phyloP scores from a whole-genome alignment of 2,797 vertebrate species.

The Sebastes diaconus region DNA sequence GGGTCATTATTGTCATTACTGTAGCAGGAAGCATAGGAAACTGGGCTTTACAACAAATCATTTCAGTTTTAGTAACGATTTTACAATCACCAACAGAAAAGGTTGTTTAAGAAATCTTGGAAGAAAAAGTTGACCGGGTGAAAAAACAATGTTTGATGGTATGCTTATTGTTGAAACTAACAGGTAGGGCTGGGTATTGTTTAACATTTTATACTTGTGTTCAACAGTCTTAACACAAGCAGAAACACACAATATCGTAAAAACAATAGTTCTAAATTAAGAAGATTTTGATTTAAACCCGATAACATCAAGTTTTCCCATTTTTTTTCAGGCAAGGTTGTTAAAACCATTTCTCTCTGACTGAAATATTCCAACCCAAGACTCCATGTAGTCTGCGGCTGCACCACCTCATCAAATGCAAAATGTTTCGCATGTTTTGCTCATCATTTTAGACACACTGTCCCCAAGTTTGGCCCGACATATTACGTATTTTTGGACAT shows the following conservation, averaged over 20 bases:
- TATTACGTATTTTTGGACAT: not conserved
- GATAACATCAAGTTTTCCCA: not conserved
- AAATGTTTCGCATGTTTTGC: not conserved
- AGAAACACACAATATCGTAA: not conserved
- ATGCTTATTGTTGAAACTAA: not conserved
- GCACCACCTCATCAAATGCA: not conserved
- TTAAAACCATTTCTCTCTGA: not conserved
- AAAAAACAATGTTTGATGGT: not conserved
- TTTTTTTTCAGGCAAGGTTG: too few relatives aligned
- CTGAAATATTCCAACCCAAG: not conserved
- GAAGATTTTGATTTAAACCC: not conserved
- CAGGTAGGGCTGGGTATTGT: not conserved
- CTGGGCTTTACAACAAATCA: conserved; percentile 6
- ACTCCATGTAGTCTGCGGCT: not conserved
- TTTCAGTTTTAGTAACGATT: not conserved
- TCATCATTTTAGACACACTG: not conserved
- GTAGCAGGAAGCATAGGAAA: conserved; percentile 6
- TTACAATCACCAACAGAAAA: not conserved
- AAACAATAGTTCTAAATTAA: not conserved
- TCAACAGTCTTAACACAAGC: not conserved
- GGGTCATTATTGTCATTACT: conserved; percentile 42
- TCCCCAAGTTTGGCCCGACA: not conserved
- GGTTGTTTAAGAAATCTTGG: not conserved
- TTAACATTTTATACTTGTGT: not conserved
- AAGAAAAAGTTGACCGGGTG: not conserved